Evolutionary conservation across 2,113 vertebrate species (phyloP), one percentile per base, ranked within the genome.

Genomic region (Charadrius vociferus): DNA sequence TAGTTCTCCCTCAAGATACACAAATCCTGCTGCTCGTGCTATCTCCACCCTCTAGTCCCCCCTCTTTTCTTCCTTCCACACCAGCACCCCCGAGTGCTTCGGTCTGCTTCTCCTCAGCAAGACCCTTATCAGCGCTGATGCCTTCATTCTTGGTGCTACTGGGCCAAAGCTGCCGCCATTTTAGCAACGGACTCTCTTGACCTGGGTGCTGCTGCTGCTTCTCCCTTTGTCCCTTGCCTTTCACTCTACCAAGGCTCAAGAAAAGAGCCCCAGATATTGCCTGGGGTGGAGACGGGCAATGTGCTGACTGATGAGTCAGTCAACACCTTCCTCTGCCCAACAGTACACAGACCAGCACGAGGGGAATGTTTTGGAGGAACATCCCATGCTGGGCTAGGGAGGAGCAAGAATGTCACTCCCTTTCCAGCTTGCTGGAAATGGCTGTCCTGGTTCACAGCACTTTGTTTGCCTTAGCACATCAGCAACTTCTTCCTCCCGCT

Each of bases 261-360:
- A 58, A 53, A 74, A 91, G 18, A 47, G 3, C 4, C 34, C 7
- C 32, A 73, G 7, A 18, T 10, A 14, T 20, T 24, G 72, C 12
- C 19, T 9, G 4, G 0, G 2, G 6, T 6, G 47, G 14, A 65
- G 20, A 56, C 1, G 0, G 10, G 13, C 6, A 59, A 63, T 0
- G 1, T 10, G 11, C 18, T 78, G 23, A 34, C 10, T 2, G 1
- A 5, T 19, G 19, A 53, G 41, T 59, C 50, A 58, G 15, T 39
- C 29, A 83, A 12, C 9, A 41, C 5, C 26, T 22, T 78, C 14
- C 19, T 71, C 61, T 50, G 20, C 27, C 32, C 70, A 63, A 7
- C 4, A 61, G 16, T n/a, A 34, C 9, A 14, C 23, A 53, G 30
- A 32, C 5, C 3, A 37, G 6, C 1, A 0, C 0, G 1, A 78